Evolutionary conservation across 2,113 vertebrate genomes (phyloP).

Genomic region (Megaceryle torquata): DNA sequence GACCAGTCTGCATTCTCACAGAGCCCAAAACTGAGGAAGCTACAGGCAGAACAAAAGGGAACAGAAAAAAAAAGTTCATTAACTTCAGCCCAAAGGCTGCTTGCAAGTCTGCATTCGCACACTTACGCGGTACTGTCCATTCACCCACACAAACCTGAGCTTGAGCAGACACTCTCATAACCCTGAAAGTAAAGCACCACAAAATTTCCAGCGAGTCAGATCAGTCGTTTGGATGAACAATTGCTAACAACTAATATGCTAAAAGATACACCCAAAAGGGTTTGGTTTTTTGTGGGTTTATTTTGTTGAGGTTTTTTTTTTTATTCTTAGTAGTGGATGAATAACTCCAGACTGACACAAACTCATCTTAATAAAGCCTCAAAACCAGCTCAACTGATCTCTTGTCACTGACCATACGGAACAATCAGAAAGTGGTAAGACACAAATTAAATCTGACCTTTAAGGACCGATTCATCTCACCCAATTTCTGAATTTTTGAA

Average conservation of each 20-base stretch:
- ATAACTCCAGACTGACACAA: constrained; percentile 1
- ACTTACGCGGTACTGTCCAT: not conserved
- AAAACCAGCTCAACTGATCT: not conserved
- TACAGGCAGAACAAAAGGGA: constrained; percentile 9
- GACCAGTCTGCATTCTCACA: not conserved
- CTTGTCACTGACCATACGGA: not conserved
- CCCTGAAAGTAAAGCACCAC: constrained; percentile 6
- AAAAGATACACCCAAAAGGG: not conserved
- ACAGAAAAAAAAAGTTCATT: not conserved
- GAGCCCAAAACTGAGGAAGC: not conserved
- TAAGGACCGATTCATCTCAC: not conserved
- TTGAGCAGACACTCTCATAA: not conserved
- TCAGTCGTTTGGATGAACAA: constrained; percentile 36
- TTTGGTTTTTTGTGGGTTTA: not conserved
- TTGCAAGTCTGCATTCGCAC: not conserved
- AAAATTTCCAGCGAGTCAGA: constrained; percentile 54
- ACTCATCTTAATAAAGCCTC: constrained; percentile 1
- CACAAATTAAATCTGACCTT: not conserved
- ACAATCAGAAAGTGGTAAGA: not conserved
- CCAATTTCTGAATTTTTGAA: not conserved
- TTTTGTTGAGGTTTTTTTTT: not conserved
- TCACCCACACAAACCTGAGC: constrained; percentile 44
- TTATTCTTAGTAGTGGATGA: not conserved
- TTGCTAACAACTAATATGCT: not conserved
- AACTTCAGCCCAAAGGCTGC: not conserved